Percentiles rank a stretch among this genome's conserved stretches.
Conservation (phyloP, 2,797 vertebrate genomes). For the Molossus alvarezi region DNA sequence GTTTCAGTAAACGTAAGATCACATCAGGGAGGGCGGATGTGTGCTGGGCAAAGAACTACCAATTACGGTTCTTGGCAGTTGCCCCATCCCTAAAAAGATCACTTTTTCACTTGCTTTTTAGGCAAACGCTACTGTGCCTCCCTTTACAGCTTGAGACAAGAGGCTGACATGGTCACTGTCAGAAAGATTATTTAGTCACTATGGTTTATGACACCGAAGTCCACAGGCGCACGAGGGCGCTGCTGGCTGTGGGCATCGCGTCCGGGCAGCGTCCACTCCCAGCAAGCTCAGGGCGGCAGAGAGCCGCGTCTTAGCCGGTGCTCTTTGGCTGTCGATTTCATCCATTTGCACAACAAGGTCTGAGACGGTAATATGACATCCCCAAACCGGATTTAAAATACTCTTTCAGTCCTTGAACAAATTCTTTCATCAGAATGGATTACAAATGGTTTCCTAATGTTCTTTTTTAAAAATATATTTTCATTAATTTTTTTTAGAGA, state of each 20-base stretch:
- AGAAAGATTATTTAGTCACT: not conserved
- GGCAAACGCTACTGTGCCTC: not conserved
- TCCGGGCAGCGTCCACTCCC: not conserved
- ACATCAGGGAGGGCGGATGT: not conserved
- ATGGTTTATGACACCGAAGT: slow-evolving; percentile 14
- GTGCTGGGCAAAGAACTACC: not conserved
- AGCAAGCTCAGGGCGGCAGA: not conserved
- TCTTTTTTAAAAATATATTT: too few species aligned
- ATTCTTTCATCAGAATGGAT: not conserved
- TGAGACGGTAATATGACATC: not conserved
- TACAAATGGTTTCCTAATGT: not conserved
- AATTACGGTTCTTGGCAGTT: not conserved
- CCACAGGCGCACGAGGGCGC: not conserved
- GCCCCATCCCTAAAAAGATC: not conserved
- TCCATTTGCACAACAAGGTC: not conserved
- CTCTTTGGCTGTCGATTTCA: not conserved
- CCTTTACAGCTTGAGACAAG: not conserved
- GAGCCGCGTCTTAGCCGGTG: not conserved
- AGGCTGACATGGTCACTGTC: not conserved
- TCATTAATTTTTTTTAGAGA: too few species aligned
- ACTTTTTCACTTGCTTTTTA: slow-evolving; percentile 50
- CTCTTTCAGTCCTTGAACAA: slow-evolving; percentile 23
- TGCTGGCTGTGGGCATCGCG: not conserved
- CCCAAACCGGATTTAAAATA: not conserved
- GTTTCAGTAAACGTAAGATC: not conserved